Evolutionary conservation across 1,140 invertebrate genomes (phyloP), one percentile per base, ranked within the genome.

Genomic region (Zeugodacus cucurbitae): DNA sequence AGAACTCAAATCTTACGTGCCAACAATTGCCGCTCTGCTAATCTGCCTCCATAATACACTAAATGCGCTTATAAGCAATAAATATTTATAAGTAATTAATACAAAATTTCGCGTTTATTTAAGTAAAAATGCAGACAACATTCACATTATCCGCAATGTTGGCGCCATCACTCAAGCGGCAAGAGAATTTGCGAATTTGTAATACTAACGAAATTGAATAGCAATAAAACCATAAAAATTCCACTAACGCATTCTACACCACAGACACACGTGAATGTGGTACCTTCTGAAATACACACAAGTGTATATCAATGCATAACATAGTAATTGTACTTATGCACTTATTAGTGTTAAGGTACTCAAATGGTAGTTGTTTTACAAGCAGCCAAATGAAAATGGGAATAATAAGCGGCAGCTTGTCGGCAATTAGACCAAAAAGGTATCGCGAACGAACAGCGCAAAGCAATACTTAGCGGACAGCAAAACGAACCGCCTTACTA

Each of bases 381-480:
- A 22, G 7, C n/a, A 26, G 20, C 41, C n/a, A 82, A 82, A 54
- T 54, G n/a, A 29, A 26, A 82, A 82, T 37, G 74, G n/a, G 41
- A 29, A 11, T 26, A 22, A 48, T 41, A 82, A 48, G 7, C 11
- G 37, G 7, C 41, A 48, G 74, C 74, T 82, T 82, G 74, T 82
- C 74, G 74, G n/a, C 41, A 82, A 82, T 82, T 82, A 82, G n/a
- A 44, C 74, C 11, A 82, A 82, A 26, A 82, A 48, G 74, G 74
- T 22, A 82, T 48, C n/a, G 41, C 37, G 37, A 74, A 22, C 3
- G 41, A 22, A 29, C 20, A 14, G 5, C 44, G 48, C 3, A 41
- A 74, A 22, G 22, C 37, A 26, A 29, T 48, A 34, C 20, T 17
- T 8, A 59, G 20, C 0, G 1, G n/a, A 4, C n/a, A 2, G 20